phyloP scores from a whole-genome alignment of 2,113 vertebrate species.

The Ophthalmolycus amberensis region DNA sequence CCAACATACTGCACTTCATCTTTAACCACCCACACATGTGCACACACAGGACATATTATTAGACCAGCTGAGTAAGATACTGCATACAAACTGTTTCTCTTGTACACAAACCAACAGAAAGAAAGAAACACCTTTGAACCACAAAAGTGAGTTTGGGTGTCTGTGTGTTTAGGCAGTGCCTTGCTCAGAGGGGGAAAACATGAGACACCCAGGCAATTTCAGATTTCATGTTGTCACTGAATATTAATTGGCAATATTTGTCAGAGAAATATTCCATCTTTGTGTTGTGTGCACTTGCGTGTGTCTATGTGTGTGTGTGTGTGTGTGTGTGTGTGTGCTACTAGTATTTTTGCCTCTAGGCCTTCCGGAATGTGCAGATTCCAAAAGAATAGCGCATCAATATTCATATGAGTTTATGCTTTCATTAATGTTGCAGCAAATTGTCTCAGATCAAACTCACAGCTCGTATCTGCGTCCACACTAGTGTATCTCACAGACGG shows the following conservation, averaged over 20 bases:
- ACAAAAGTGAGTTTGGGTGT: slow-evolving; percentile 12
- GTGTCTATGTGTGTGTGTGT: slow-evolving; percentile 7
- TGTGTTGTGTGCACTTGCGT: slow-evolving; percentile 26
- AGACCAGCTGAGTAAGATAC: neutral
- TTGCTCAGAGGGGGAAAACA: slow-evolving; percentile 46
- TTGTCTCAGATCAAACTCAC: slow-evolving; percentile 77
- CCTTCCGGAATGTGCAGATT: slow-evolving; percentile 76
- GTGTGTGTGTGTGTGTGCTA: slow-evolving; percentile 35
- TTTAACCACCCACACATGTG: neutral
- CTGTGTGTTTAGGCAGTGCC: slow-evolving; percentile 11
- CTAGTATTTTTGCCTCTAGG: slow-evolving; percentile 68
- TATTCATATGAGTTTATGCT: slow-evolving; percentile 83
- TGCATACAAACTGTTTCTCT: neutral
- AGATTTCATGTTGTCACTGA: slow-evolving; percentile 71
- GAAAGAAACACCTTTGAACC: neutral
- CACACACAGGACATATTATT: neutral
- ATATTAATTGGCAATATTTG: slow-evolving; percentile 80
- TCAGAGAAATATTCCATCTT: slow-evolving; percentile 73
- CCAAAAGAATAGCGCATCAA: slow-evolving; percentile 82
- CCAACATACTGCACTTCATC: neutral
- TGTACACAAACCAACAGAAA: slow-evolving; percentile 7
- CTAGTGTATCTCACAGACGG: slow-evolving; percentile 50
- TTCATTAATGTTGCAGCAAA: slow-evolving; percentile 84
- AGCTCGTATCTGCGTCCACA: slow-evolving; percentile 69
- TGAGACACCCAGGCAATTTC: slow-evolving; percentile 67